Base-by-base conservation (phyloP, 2,888 invertebrate genomes). In the Trissolcus brochymenae region DNA sequence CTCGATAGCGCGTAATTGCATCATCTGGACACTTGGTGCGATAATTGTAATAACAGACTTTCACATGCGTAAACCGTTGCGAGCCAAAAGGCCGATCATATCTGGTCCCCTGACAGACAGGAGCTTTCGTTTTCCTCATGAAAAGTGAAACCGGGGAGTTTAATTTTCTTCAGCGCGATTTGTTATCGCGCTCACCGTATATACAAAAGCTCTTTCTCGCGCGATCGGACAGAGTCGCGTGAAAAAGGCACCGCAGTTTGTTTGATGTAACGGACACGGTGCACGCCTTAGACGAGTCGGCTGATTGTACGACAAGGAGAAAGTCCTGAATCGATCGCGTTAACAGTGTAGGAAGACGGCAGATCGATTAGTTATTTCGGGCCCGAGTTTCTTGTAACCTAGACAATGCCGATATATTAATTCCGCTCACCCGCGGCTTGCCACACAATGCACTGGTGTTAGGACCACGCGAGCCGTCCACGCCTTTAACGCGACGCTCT, bases 361-460 rank as follows among this genome's bases (percentile, higher is more conserved):
- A 60, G 66, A 71, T 74, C 74, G 74, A 74, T 78, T 74, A 74
- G 74, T 71, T 67, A 73, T 68, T 73, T 68, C 59, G 67, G 67
- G 68, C 60, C 57, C 51, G 50, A 51, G 56, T 68, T 77, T 64
- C 64, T 68, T 67, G 41, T 68, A 64, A 60, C 61, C 73, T 73
- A 71, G 66, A 78, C 78, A 78, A 78, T 78, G 59, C 78, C 25
- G 73, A 74, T 71, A 70, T 70, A 78, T 78, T 78, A 78, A 78
- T 78, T 68, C 70, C 73, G 66, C 73, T 73, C 70, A 76, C 65
- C 65, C 60, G 72, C 40, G 54, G 21, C 57, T 14, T 50, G 41
- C 56, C 50, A 59, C 59, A 68, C 73, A 73, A 73, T 73, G 43
- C 66, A 57, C 43, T 40, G 64, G 62, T 51, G 46, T 55, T 55